phyloP scores from a whole-genome alignment of 2,113 vertebrate genomes.

The Atrichornis clamosus region DNA sequence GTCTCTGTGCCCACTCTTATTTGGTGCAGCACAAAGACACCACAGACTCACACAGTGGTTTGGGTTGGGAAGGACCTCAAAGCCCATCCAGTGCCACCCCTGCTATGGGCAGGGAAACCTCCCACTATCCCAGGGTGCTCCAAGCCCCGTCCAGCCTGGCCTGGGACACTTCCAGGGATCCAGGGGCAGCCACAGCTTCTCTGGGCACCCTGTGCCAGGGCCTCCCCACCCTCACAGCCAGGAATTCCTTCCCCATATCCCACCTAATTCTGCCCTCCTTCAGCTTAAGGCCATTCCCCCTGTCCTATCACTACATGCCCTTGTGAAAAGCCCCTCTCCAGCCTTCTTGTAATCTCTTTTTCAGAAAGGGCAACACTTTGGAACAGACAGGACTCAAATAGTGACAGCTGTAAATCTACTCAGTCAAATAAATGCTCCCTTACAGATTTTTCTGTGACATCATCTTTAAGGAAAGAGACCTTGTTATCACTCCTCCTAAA shows the following conservation, averaged over 20 bases:
- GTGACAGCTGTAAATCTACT: neutral
- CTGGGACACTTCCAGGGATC: neutral
- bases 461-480: neutral
- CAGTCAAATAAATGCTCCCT: neutral
- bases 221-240: neutral
- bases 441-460: neutral
- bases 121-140: neutral
- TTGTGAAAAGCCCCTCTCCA: neutral
- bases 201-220: neutral
- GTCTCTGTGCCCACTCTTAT: neutral
- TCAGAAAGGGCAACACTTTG: neutral
- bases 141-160: neutral
- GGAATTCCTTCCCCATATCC: neutral
- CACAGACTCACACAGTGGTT: neutral
- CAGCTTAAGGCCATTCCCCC: neutral
- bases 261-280: neutral
- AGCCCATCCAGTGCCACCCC: neutral
- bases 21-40: neutral
- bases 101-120: neutral
- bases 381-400: neutral
- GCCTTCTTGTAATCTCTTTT: neutral
- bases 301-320: neutral
- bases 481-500: neutral
- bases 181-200: neutral
- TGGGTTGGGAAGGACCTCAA: neutral